Percentiles rank a stretch among this genome's conserved stretches.
These are phyloP conservation scores for Cochlearius cochlearius DNA, from an alignment of 2,113 vertebrate species.

Conservation along the genomic window DNA sequence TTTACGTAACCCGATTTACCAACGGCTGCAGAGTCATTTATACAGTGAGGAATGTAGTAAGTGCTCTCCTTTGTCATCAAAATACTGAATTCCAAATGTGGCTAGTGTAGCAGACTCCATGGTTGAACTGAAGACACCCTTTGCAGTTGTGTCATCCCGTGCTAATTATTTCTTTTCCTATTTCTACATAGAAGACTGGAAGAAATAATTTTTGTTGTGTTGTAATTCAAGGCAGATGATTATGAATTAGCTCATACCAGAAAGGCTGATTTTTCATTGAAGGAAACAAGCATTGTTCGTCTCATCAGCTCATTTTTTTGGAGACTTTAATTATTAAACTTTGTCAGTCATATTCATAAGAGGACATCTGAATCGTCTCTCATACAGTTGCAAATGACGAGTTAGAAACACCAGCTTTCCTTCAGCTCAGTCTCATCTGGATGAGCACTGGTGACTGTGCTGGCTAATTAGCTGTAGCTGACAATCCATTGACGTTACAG, in stretches of 20 bases:
- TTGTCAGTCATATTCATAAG: not conserved
- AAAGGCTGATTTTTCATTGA: slow-evolving; percentile 23
- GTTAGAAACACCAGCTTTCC: not conserved
- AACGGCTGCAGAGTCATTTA: not conserved
- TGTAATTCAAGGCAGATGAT: slow-evolving; percentile 20
- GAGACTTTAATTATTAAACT: slow-evolving; percentile 20
- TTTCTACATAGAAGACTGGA: not conserved
- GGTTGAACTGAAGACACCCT: not conserved
- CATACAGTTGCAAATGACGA: not conserved
- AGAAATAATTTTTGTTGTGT: not conserved
- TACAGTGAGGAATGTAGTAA: not conserved
- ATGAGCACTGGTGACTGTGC: not conserved
- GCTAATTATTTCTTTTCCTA: not conserved
- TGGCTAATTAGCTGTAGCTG: not conserved
- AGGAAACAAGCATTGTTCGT: not conserved
- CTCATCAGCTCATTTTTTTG: not conserved
- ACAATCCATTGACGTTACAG: not conserved
- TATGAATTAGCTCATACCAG: not conserved
- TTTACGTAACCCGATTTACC: slow-evolving; percentile 5
- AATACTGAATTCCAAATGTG: slow-evolving; percentile 11
- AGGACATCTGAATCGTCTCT: slow-evolving; percentile 15
- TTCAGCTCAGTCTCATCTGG: not conserved
- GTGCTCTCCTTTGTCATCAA: slow-evolving; percentile 15
- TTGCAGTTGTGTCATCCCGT: not conserved
- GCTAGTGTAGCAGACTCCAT: not conserved